Evolutionary conservation across 2,888 invertebrate genomes (phyloP), one percentile per base, ranked within the genome.

Genomic region (Athalia rosae): DNA sequence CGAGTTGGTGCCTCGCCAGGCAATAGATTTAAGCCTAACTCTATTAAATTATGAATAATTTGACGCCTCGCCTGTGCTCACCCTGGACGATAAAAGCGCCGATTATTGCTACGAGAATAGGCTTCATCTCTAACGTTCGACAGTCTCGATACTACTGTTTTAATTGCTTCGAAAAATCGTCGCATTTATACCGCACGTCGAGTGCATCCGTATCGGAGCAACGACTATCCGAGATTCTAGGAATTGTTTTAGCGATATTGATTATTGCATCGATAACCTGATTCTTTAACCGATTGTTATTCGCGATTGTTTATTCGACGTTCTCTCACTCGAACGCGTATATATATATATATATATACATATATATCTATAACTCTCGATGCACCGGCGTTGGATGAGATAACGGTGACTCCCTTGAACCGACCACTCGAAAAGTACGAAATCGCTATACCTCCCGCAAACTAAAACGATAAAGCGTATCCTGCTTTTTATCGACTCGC

Each of bases 231-330:
- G 28, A 28, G 53, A 4, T 67, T 67, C 67, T 67, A 15, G 11
- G 67, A 67, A 67, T 28, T 28, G 2, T 28, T 28, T 28, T 2
- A 28, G 53, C 67, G 28, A 67, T 67, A 67, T 67, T 67, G 67
- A 67, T 67, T 45, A 67, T 67, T 41, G 11, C 11, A 67, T 67
- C 50, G 67, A 67, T 67, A 67, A 67, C 67, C 67, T 50, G 48
- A 5, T 67, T 50, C 53, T n/a, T 47, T 64, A 64, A 13, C 64
- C 11, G 41, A 11, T 53, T 2, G 53, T 53, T 53, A 53, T 53
- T 53, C n/a, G 3, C 53, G 53, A 53, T 53, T 4, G n/a, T 28
- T 28, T 28, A 28, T 28, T 28, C 28, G 28, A 28, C 28, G 28
- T 28, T 28, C 28, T 28, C 28, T 28, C 28, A 1, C 28, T 28